Base-by-base conservation (phyloP, 2,888 invertebrate genomes). In the Drosophila borealis region DNA sequence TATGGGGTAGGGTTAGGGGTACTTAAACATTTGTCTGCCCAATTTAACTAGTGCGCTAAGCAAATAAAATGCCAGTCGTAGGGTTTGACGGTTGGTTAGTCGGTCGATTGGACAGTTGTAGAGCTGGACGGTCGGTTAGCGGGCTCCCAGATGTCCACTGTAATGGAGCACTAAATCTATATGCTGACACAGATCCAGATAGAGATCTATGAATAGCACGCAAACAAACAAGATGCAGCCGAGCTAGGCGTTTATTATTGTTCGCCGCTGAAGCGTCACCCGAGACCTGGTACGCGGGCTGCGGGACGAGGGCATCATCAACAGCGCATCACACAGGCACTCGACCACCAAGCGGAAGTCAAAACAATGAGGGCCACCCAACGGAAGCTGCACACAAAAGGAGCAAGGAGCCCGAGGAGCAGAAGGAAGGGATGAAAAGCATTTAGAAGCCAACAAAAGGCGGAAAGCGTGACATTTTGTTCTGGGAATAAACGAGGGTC, bases 81-180 rank as follows among this genome's bases (percentile, higher is more conserved):
- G 21, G 51, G 53, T 60, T 59, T 70, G 63, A 55, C 55, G 70
- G 29, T 69, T 51, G 39, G 39, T 5, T 49, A 61, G 62, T 42
- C 17, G 33, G n/a, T 37, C 29, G 54, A 45, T 60, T 59, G 63
- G 63, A 55, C 55, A 57, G 29, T 69, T 51, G 39, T 34, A 29
- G 8, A 8, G 29, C 29, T 29, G 29, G 29, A 14, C 45, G 44
- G 37, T 14, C 49, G 72, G 48, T 61, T 45, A 66, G 72, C 54
- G 76, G 61, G 17, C 36, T 49, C 57, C 65, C 72, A 51, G 65
- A 66, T 63, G 74, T 60, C 77, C 81, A 65, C 56, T 48, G 68
- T 77, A 82, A 81, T 79, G 84, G 72, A 78, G 78, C 75, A 68
- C 81, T 73, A 73, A 87, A 75, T 84, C 84, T 75, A 68, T 80